Base-by-base conservation (phyloP, 2,113 vertebrate genomes). In the Andinoacara biseriatus region DNA sequence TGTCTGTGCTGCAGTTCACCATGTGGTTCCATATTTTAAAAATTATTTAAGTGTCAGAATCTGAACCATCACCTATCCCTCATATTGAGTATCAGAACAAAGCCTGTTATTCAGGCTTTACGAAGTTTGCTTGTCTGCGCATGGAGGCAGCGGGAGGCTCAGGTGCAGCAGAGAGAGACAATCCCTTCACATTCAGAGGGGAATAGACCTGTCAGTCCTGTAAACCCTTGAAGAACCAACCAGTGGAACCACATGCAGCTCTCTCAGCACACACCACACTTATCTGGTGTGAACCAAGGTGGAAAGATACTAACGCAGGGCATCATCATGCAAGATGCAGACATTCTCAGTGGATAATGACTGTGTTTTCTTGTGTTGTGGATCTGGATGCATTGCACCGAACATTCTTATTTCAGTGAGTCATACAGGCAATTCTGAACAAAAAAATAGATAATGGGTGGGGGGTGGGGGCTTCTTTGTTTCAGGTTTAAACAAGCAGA, bases 111-210 rank as follows among this genome's bases (percentile, higher is more conserved):
- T 87, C 62, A 57, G 60, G 80, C 82, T 87, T 85, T 65, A 75
- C 56, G 58, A 81, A 83, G 83, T 83, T 80, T 80, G 67, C 75
- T 60, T 89, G 81, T 87, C 82, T 74, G 89, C 80, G 58, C 56
- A 10, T 29, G 26, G 59, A 86, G 87, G 69, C 69, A 49, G 80
- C 58, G 8, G 82, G 87, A 88, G 84, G 79, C 88, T 93, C 91
- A 92, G 93, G 90, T 93, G 93, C 93, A 93, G 63, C 87, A 85
- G 86, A 92, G 84, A 91, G 91, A 93, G 87, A 93, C 91, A 90
- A 91, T 92, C 86, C 90, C 80, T 79, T 58, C 74, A 69, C 80
- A 82, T 87, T 89, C 90, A 78, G 85, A 46, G 58, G 86, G 89
- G 90, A 94, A 92, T 89, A 90, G 87, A 93, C 88, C 92, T 93